Percentiles rank a stretch among this genome's conserved stretches.
These are phyloP conservation scores for Sceloporus undulatus DNA, from an alignment of 2,113 vertebrate species.

Conservation along the genomic window DNA sequence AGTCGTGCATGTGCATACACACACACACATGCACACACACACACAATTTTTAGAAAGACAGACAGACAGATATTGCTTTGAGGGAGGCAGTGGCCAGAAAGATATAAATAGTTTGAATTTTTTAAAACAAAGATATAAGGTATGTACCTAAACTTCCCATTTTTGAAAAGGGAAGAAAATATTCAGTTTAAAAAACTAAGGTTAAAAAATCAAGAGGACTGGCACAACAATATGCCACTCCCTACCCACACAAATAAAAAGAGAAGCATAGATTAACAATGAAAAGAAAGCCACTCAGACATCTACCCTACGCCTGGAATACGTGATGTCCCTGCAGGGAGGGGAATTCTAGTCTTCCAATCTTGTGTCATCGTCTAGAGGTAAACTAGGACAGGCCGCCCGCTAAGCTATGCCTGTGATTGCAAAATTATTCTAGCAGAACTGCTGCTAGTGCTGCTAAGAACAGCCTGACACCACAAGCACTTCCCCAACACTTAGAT, in stretches of 20 bases:
- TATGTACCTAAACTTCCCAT: not conserved
- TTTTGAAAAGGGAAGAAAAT: not conserved
- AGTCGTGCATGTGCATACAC: too few species aligned
- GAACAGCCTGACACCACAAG: not conserved
- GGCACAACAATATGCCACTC: too few species aligned
- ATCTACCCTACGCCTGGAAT: not conserved
- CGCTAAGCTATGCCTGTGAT: not conserved
- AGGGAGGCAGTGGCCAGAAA: too few species aligned
- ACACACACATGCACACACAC: too few species aligned
- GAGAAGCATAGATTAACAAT: not conserved
- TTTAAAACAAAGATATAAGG: not conserved
- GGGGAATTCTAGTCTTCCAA: not conserved
- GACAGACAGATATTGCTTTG: too few species aligned
- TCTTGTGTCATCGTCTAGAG: not conserved
- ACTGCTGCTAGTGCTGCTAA: not conserved
- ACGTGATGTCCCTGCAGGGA: not conserved
- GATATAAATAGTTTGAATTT: too few species aligned
- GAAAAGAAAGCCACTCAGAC: not conserved
- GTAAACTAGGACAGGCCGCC: conserved; percentile 8
- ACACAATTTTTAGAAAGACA: too few species aligned
- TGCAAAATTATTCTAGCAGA: conserved; percentile 4
- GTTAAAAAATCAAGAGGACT: not conserved
- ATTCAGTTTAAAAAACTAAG: not conserved
- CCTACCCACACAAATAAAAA: not conserved
- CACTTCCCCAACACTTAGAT: not conserved